These are phyloP conservation scores for Lepus europaeus DNA, from an alignment of 2,113 vertebrate genomes.

Conservation along the genomic window DNA sequence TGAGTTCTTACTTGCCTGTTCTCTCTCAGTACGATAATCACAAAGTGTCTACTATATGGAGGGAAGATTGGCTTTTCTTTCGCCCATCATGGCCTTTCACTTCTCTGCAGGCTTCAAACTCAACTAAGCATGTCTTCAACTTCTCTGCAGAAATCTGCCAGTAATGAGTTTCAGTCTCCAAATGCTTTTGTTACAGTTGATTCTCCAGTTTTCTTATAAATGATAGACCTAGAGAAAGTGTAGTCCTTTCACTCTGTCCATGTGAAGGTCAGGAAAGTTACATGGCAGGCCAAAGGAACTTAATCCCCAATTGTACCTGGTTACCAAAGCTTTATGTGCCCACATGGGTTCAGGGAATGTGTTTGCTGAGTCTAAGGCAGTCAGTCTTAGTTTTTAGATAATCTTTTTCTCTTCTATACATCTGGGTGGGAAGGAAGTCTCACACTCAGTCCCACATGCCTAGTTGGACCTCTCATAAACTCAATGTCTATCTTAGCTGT, in stretches of 20 bases:
- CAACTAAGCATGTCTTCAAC: background rate
- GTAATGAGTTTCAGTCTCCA: constrained; percentile 40
- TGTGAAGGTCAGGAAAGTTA: background rate
- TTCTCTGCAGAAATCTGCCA: background rate
- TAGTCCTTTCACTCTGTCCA: background rate
- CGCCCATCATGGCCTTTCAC: background rate
- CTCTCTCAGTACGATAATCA: constrained; percentile 53
- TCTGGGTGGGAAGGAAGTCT: background rate
- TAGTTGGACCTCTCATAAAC: background rate
- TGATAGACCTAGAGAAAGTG: background rate
- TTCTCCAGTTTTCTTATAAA: constrained; percentile 63
- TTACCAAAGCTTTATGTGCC: background rate
- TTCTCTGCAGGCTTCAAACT: constrained; percentile 66
- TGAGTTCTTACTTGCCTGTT: constrained; percentile 38
- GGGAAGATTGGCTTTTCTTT: constrained; percentile 16
- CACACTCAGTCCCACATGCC: background rate
- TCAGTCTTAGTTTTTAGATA: background rate
- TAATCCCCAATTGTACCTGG: background rate
- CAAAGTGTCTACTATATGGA: constrained; percentile 51
- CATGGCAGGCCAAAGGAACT: background rate
- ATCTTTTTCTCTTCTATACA: background rate
- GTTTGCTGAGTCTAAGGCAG: constrained; percentile 8
- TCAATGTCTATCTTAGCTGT: background rate
- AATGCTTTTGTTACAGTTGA: constrained; percentile 52
- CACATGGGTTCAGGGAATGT: background rate